phyloP scores from a whole-genome alignment of 2,113 vertebrate species.

The Tretioscincus oriximinensis region DNA sequence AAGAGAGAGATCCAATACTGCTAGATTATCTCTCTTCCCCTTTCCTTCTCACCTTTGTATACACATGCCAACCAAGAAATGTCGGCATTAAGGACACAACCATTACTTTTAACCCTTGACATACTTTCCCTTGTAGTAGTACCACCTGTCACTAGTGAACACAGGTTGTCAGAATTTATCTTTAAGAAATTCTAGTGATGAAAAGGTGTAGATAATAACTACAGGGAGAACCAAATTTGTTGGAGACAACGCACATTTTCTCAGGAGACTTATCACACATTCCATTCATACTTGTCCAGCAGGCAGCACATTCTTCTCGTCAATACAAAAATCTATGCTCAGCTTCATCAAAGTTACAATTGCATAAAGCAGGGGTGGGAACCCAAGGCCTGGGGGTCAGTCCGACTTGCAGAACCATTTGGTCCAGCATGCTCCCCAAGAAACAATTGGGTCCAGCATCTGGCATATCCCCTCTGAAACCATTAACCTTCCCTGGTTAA shows the following conservation, averaged over 20 bases:
- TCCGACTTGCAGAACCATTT: too few species aligned
- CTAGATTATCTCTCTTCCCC: not conserved
- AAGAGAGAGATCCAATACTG: constrained; percentile 11
- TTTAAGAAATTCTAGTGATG: constrained; percentile 13
- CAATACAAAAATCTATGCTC: not conserved
- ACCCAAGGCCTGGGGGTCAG: too few species aligned
- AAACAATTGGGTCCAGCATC: too few species aligned
- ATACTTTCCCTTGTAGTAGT: not conserved
- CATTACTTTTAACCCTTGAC: not conserved
- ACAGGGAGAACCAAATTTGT: not conserved
- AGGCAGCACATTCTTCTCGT: not conserved
- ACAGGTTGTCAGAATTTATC: not conserved
- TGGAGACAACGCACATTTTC: not conserved
- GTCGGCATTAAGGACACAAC: not conserved
- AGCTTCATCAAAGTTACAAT: not conserved
- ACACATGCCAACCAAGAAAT: not conserved
- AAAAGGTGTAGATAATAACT: constrained; percentile 29
- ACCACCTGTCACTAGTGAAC: not conserved
- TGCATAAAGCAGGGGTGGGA: not conserved
- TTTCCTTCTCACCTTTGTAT: constrained; percentile 12
- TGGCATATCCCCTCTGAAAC: too few species aligned
- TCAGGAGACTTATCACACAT: not conserved
- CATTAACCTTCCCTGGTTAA: too few species aligned
- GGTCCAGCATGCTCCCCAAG: too few species aligned
- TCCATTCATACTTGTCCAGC: not conserved